Percentiles rank a stretch among this genome's conserved stretches.
Evolutionary conservation across 2,797 vertebrate species (phyloP).

Genomic region (Nyctibius grandis): DNA sequence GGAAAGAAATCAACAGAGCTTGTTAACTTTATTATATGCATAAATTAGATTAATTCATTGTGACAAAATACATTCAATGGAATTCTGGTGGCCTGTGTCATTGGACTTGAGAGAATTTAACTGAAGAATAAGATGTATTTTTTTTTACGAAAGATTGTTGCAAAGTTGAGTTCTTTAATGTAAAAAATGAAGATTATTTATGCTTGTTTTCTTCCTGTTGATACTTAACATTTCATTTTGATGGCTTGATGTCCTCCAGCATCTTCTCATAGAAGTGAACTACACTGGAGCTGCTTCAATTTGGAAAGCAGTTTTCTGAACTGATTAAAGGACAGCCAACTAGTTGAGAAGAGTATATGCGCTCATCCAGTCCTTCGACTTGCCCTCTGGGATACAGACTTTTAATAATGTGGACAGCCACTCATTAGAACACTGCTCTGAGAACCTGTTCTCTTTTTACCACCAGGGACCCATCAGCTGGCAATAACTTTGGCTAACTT

Average conservation of each 20-base stretch:
- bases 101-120: not conserved
- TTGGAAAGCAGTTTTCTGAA: not conserved
- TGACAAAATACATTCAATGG: not conserved
- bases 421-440: not conserved
- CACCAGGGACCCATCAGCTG: not conserved
- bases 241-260: not conserved
- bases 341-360: not conserved
- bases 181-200: not conserved
- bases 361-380: not conserved
- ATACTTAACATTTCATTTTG: not conserved
- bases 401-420: not conserved
- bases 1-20: not conserved
- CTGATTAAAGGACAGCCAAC: not conserved
- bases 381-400: not conserved
- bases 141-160: not conserved
- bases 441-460: not conserved
- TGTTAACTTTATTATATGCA: slow-evolving; percentile 2
- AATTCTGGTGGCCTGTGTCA: not conserved
- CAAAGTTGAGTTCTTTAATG: not conserved
- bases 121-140: not conserved
- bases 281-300: not conserved
- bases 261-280: not conserved
- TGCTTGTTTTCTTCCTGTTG: not conserved
- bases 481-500: not conserved
- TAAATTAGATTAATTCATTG: not conserved